A percentile compares a stretch with the other conserved stretches of the same genome.
Conservation (phyloP, 2,888 invertebrate species). For the Ametastegia equiseti region DNA sequence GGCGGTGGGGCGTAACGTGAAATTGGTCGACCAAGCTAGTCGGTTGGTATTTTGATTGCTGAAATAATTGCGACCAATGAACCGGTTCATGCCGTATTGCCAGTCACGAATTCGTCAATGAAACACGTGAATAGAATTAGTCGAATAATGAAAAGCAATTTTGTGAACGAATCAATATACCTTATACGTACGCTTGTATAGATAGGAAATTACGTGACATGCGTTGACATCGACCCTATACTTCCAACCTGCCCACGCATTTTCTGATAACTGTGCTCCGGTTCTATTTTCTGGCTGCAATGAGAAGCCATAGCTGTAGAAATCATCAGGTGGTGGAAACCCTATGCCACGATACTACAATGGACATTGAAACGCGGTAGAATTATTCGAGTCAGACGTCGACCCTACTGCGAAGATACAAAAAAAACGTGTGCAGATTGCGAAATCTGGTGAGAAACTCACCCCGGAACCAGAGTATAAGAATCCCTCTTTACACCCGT, state of each 20-base stretch:
- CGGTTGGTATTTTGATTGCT: not conserved
- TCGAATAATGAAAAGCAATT: not conserved
- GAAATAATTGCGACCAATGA: not conserved
- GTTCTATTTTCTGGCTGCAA: not conserved
- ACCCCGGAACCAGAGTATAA: not conserved
- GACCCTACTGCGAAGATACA: not conserved
- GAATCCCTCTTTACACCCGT: conserved; percentile 32
- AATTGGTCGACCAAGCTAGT: not conserved
- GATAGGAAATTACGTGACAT: conserved; percentile 14
- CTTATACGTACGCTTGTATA: too few relatives aligned
- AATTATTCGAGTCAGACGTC: conserved; percentile 6
- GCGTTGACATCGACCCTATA: not conserved
- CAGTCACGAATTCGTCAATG: not conserved
- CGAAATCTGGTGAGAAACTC: not conserved
- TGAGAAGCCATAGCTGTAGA: not conserved
- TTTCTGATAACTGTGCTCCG: not conserved
- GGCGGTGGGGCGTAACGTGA: not conserved
- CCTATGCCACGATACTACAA: not conserved
- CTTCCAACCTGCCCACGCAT: not conserved
- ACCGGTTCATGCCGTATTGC: not conserved
- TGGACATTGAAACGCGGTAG: not conserved
- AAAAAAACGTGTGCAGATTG: not conserved
- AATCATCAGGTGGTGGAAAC: conserved; percentile 7
- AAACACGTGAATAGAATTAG: not conserved
- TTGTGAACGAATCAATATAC: not conserved